Evolutionary conservation across 2,888 invertebrate species (phyloP), one percentile per base, ranked within the genome.

Genomic region (Lepidocyrtinus sp.): DNA sequence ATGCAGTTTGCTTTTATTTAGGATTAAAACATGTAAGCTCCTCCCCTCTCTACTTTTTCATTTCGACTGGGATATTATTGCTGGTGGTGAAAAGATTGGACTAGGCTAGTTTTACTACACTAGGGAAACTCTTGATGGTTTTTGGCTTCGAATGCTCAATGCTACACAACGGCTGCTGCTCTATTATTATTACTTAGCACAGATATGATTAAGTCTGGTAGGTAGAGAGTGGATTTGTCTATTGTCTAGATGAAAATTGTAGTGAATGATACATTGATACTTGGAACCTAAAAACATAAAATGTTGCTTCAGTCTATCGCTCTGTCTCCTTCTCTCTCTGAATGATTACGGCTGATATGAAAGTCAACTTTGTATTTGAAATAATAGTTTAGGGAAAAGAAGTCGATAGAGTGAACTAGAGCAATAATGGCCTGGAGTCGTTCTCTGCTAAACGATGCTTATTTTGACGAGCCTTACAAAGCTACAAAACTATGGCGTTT

Each of bases 381-480:
- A 50, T 50, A 50, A 50, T 50, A 50, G 50, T 50, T 50, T 50
- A 1, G 50, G 50, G 50, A 50, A 50, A 50, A 50, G 50, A 50
- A 50, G 50, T n/a, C 50, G 50, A 50, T 50, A n/a, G 50, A 50
- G 50, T 12, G 12, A 61, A 71, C 50, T n/a, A 46, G 64, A 74
- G 74, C 69, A 75, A 80, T 80, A 80, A 80, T 80, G 65, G 80
- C 70, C 75, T 80, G 15, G 50, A 73, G 78, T 78, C 69, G 69
- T 69, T 64, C 50, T 27, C 69, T 45, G 36, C 74, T 78, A 74
- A 27, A 19, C 61, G 69, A 69, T 73, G 25, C 75, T 74, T 75
- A 71, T 75, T 70, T 65, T 75, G 55, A 19, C 68, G 70, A 64
- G 36, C 12, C 36, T 36, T 7, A 36, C 36, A 36, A 7, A 36